A percentile compares a stretch with the other conserved stretches of the same genome.
Evolutionary conservation across 2,113 vertebrate genomes (phyloP).

Genomic region (Varanus salvator): DNA sequence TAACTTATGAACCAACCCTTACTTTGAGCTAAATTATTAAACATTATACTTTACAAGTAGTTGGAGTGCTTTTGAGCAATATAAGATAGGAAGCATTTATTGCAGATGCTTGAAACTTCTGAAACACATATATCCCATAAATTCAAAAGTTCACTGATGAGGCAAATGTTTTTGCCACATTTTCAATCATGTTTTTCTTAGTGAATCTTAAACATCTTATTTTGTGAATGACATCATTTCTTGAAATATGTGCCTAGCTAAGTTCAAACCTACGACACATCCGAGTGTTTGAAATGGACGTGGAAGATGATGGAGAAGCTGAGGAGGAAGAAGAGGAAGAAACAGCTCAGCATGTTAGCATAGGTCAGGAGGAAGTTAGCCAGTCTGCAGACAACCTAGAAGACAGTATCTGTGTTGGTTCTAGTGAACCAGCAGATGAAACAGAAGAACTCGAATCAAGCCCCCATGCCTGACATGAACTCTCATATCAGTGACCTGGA

Average conservation of each 20-base stretch:
- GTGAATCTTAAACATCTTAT: background rate
- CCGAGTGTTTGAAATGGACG: constrained; percentile 97
- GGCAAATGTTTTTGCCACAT: background rate
- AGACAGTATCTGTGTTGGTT: background rate
- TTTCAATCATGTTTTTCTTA: background rate
- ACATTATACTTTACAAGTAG: background rate
- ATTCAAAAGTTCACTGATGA: background rate
- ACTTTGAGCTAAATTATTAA: background rate
- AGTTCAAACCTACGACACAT: constrained; percentile 94
- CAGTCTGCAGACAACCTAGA: constrained; percentile 57
- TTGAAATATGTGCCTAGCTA: constrained; percentile 77
- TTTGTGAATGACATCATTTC: background rate
- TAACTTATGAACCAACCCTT: background rate
- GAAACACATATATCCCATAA: background rate
- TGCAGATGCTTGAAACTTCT: background rate
- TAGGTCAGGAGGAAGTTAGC: constrained; percentile 70
- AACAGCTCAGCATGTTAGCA: constrained; percentile 33
- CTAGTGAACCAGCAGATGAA: constrained; percentile 59
- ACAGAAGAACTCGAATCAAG: constrained; percentile 66
- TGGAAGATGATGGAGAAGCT: constrained; percentile 92
- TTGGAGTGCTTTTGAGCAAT: background rate
- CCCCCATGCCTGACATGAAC: constrained; percentile 62
- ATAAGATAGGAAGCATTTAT: background rate
- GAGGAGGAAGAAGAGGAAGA: constrained; percentile 86
- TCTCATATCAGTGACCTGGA: background rate